These are phyloP conservation scores for Aphidoletes aphidimyza DNA, from an alignment of 2,888 invertebrate genomes.

Conservation along the genomic window DNA sequence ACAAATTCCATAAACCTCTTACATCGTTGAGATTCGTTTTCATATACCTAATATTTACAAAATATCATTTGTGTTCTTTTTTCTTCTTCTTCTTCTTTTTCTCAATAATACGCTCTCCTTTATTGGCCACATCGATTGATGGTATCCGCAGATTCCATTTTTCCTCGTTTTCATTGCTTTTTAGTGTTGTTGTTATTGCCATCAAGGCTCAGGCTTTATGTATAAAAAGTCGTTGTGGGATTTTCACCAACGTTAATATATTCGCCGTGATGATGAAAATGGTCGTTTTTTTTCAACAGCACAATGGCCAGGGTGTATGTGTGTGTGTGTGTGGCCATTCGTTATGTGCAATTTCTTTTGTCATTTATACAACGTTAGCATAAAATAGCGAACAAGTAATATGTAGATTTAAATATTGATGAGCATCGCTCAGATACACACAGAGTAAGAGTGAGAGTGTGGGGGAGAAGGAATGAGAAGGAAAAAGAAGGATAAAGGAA, in stretches of 20 bases:
- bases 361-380: background rate
- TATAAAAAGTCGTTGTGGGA: background rate
- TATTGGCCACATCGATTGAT: background rate
- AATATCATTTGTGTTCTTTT: background rate
- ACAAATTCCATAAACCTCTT: background rate
- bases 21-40: background rate
- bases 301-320: background rate
- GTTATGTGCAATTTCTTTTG: background rate
- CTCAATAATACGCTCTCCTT: background rate
- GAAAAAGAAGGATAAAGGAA: background rate
- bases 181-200: background rate
- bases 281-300: background rate
- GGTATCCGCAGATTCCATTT: slow-evolving; percentile 4
- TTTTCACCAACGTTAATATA: background rate
- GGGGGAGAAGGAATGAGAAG: background rate
- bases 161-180: background rate
- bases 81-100: background rate
- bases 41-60: background rate
- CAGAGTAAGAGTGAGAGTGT: background rate
- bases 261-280: background rate
- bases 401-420: slow-evolving; percentile 34
- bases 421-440: background rate
- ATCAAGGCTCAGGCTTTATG: slow-evolving; percentile 11
- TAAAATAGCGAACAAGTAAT: background rate
- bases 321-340: background rate